Percentiles rank a stretch among this genome's conserved stretches.
These are phyloP conservation scores for Lutjanus argentimaculatus DNA, from an alignment of 2,797 vertebrate genomes.

Conservation along the genomic window DNA sequence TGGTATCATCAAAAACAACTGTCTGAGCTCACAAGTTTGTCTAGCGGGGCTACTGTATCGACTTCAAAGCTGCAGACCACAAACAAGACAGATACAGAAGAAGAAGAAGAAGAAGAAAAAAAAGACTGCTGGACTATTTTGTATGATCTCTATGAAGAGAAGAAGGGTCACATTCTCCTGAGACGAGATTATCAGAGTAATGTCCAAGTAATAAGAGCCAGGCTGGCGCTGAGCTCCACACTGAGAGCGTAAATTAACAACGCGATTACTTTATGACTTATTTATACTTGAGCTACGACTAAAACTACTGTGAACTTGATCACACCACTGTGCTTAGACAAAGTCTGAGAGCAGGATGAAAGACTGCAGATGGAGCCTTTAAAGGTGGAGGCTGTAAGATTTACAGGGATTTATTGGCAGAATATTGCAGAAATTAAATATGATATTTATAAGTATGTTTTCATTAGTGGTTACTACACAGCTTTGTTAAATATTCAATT, in stretches of 20 bases:
- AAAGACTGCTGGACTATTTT: constrained; percentile 1
- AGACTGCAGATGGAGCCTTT: not conserved
- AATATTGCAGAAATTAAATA: no score
- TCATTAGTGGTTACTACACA: no score
- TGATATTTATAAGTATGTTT: no score
- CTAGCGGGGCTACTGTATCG: not conserved
- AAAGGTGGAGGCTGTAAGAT: not conserved
- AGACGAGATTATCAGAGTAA: constrained; percentile 49
- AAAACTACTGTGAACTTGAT: not conserved
- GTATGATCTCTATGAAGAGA: constrained; percentile 31
- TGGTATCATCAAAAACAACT: constrained; percentile 52
- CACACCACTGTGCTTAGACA: not conserved
- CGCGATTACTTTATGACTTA: constrained; percentile 4
- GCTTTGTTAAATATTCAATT: no score
- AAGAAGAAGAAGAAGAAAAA: constrained; percentile 6
- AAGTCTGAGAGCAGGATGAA: not conserved
- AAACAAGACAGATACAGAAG: constrained; percentile 17
- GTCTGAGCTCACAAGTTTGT: constrained; percentile 30
- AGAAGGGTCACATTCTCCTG: constrained; percentile 30
- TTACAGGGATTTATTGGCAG: no score
- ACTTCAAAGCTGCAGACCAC: constrained; percentile 44
- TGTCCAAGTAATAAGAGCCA: constrained; percentile 29
- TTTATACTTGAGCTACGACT: not conserved
- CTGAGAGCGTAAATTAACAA: constrained; percentile 41
- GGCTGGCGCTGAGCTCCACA: constrained; percentile 29